These are phyloP conservation scores for Bombus terrestris DNA, from an alignment of 1,140 invertebrate species.

Conservation along the genomic window DNA sequence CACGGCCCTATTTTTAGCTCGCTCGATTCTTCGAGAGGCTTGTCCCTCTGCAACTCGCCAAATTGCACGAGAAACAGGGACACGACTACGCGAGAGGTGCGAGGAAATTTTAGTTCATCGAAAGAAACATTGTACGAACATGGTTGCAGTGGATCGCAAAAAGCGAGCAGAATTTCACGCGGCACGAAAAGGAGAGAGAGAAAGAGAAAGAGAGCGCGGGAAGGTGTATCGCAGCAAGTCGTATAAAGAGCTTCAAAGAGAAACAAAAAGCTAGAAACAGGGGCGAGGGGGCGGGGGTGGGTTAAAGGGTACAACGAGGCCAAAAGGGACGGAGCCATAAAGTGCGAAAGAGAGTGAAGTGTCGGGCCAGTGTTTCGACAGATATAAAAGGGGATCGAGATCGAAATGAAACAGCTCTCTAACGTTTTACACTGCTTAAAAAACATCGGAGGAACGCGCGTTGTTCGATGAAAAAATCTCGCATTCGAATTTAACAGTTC, in stretches of 20 bases:
- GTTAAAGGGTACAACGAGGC: slow-evolving; percentile 25
- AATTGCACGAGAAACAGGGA: neutral
- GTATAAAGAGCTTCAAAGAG: slow-evolving; percentile 19
- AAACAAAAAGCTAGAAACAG: slow-evolving; percentile 9
- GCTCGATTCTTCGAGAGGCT: neutral
- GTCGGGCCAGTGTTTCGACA: neutral
- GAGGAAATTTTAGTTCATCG: slow-evolving; percentile 29
- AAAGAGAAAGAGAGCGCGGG: neutral
- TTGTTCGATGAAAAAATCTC: neutral
- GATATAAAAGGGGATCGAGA: neutral
- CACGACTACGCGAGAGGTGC: neutral
- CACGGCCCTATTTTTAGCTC: neutral
- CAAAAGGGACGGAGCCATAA: slow-evolving; percentile 20
- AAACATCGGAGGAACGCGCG: neutral
- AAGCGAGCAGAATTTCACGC: neutral
- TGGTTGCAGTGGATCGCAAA: neutral
- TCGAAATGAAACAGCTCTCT: neutral
- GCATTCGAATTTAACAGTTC: neutral
- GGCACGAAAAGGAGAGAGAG: no score
- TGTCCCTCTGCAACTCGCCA: neutral
- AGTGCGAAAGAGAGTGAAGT: neutral
- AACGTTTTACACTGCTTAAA: neutral
- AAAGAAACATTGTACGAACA: slow-evolving; percentile 20
- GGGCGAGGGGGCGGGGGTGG: no score
- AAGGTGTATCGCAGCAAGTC: slow-evolving; percentile 6